Conservation (phyloP, 2,888 invertebrate species). For the Eulithis prunata region DNA sequence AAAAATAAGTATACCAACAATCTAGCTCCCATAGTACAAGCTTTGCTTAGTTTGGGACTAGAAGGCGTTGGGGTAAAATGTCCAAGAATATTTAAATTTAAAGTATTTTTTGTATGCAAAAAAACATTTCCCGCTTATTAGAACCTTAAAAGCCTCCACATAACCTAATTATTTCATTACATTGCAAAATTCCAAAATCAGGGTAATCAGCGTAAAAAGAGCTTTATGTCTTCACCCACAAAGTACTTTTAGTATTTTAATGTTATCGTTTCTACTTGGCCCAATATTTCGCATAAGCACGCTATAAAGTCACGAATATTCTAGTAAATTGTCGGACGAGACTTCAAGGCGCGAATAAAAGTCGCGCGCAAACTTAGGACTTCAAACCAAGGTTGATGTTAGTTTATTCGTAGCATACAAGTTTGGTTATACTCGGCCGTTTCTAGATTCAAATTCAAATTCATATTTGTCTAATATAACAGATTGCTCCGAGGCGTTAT, state of each 20-base stretch:
- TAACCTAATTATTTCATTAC: slow-evolving; percentile 44
- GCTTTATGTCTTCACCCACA: slow-evolving; percentile 32
- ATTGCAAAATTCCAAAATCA: slow-evolving; percentile 50
- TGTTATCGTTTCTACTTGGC: slow-evolving; percentile 29
- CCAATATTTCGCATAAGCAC: slow-evolving; percentile 49
- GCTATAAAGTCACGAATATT: slow-evolving; percentile 57
- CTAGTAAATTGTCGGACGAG: slow-evolving; percentile 29
- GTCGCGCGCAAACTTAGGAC: not conserved
- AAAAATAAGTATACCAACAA: too few species aligned
- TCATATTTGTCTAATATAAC: too few species aligned
- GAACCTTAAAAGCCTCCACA: not conserved
- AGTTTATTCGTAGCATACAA: too few species aligned
- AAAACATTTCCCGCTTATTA: not conserved
- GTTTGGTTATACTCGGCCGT: too few species aligned
- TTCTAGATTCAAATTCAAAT: too few species aligned
- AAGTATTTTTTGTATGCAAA: too few species aligned
- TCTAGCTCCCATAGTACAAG: too few species aligned
- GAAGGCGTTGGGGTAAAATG: too few species aligned
- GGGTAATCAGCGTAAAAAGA: slow-evolving; percentile 30
- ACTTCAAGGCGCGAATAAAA: not conserved
- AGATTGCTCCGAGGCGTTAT: too few species aligned
- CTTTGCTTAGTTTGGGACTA: too few species aligned
- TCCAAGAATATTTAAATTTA: too few species aligned
- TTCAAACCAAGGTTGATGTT: too few species aligned
- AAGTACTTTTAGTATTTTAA: slow-evolving; percentile 38